Percentiles rank a stretch among this genome's conserved stretches.
Evolutionary conservation across 2,888 invertebrate species (phyloP).

Genomic region (Orchesella flavescens): DNA sequence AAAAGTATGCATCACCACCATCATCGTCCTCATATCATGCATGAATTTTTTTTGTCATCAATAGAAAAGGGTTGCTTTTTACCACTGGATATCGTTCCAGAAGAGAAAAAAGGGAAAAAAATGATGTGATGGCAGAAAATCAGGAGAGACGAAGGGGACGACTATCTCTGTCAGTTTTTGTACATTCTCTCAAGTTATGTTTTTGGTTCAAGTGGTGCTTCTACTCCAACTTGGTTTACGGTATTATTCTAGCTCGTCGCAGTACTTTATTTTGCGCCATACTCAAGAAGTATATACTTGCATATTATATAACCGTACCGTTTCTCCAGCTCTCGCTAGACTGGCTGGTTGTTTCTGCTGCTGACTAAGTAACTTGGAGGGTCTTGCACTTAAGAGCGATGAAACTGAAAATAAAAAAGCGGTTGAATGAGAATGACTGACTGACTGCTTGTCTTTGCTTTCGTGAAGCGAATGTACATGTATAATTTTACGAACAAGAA

Average conservation of each 20-base stretch:
- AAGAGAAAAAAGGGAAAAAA: slow-evolving; percentile 22
- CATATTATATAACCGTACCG: no score
- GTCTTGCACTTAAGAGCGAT: slow-evolving; percentile 8
- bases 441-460: slow-evolving; percentile 30
- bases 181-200: slow-evolving; percentile 12
- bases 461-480: slow-evolving; percentile 15
- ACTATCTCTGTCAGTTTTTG: neutral
- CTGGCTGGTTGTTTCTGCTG: slow-evolving; percentile 23
- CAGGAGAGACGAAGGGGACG: slow-evolving; percentile 14
- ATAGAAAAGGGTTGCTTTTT: slow-evolving; percentile 9
- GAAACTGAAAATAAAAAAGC: slow-evolving; percentile 32
- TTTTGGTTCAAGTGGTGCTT: slow-evolving; percentile 4
- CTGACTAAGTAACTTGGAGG: slow-evolving; percentile 43
- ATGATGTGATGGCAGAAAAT: slow-evolving; percentile 31
- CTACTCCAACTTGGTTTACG: no score
- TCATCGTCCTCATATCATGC: neutral
- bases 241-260: no score
- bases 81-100: neutral
- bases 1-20: neutral
- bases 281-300: no score
- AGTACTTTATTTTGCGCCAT: neutral
- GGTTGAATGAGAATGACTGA: slow-evolving; percentile 35
- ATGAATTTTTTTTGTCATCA: slow-evolving; percentile 7
- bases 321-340: neutral
- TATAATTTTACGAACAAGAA: slow-evolving; percentile 35